phyloP scores from a whole-genome alignment of 2,113 vertebrate species.

The Nesogale talazaci region DNA sequence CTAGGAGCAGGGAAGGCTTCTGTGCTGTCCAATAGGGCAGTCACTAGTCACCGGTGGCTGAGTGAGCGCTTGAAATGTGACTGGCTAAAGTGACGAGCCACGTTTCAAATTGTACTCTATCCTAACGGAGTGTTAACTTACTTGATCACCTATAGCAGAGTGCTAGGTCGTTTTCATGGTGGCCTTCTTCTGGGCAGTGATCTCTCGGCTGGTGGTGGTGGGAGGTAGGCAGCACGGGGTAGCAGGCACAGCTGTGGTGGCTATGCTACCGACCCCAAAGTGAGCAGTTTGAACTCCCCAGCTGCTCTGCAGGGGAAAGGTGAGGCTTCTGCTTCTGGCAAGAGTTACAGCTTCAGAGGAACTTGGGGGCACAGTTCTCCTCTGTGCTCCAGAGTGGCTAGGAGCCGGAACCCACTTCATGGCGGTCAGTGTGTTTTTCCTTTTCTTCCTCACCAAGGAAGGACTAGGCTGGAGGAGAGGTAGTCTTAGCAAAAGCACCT shows the following conservation, averaged over 20 bases:
- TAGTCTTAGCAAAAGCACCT: background rate
- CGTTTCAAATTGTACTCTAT: slow-evolving; percentile 44
- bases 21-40: too few relatives aligned
- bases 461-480: background rate
- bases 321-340: too few relatives aligned
- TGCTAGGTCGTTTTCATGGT: slow-evolving; percentile 17
- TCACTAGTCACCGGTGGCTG: too few relatives aligned
- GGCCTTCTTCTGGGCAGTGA: background rate
- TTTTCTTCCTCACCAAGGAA: background rate
- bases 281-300: too few relatives aligned
- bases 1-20: too few relatives aligned
- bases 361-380: too few relatives aligned
- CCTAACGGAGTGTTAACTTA: background rate
- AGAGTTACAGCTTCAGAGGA: too few relatives aligned
- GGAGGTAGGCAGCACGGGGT: background rate
- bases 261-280: too few relatives aligned
- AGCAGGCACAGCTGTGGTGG: background rate
- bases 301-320: too few relatives aligned
- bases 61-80: slow-evolving; percentile 17
- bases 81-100: background rate
- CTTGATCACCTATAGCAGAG: background rate
- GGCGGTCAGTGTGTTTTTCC: background rate
- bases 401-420: too few relatives aligned
- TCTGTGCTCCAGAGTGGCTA: too few relatives aligned
- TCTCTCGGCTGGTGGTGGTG: background rate